Evolutionary conservation across 2,888 invertebrate species (phyloP).

Genomic region (Drosophila borborema): DNA sequence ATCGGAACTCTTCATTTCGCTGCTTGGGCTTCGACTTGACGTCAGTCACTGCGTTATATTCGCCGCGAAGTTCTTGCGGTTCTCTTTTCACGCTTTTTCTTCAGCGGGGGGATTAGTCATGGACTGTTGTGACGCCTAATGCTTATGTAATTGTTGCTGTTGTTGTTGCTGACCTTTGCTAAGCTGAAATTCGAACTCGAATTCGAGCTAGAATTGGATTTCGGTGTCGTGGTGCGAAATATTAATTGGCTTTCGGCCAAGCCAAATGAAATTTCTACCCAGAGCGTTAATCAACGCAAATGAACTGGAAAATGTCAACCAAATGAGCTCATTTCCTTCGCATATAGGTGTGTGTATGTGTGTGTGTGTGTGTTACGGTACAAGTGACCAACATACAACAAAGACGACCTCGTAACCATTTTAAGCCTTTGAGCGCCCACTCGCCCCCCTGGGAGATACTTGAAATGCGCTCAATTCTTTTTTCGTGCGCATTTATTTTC

Average conservation of each 20-base stretch:
- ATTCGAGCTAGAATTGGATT: conserved; percentile 43
- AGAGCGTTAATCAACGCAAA: conserved; percentile 74
- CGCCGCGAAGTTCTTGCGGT: conserved; percentile 34
- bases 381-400: conserved; percentile 57
- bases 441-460: conserved; percentile 37
- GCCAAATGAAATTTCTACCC: conserved; percentile 33
- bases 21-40: conserved; percentile 48
- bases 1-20: conserved; percentile 49
- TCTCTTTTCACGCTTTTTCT: conserved; percentile 32
- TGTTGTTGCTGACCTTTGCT: conserved; percentile 56
- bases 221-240: conserved; percentile 57
- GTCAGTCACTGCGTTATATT: conserved; percentile 54
- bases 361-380: conserved; percentile 28
- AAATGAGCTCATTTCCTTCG: conserved; percentile 77
- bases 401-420: conserved; percentile 70
- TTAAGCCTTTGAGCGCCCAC: conserved; percentile 48
- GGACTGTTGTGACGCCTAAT: conserved; percentile 19
- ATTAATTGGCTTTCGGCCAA: conserved; percentile 66
- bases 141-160: conserved; percentile 15
- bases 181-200: conserved; percentile 36
- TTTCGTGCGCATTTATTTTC: conserved; percentile 52
- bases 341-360: neutral
- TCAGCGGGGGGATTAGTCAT: conserved; percentile 56
- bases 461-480: conserved; percentile 69
- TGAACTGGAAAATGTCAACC: conserved; percentile 77